A percentile compares a stretch with the other conserved stretches of the same genome.
These are phyloP conservation scores for Cyprinus carpio DNA, from an alignment of 2,113 vertebrate species.

Conservation along the genomic window DNA sequence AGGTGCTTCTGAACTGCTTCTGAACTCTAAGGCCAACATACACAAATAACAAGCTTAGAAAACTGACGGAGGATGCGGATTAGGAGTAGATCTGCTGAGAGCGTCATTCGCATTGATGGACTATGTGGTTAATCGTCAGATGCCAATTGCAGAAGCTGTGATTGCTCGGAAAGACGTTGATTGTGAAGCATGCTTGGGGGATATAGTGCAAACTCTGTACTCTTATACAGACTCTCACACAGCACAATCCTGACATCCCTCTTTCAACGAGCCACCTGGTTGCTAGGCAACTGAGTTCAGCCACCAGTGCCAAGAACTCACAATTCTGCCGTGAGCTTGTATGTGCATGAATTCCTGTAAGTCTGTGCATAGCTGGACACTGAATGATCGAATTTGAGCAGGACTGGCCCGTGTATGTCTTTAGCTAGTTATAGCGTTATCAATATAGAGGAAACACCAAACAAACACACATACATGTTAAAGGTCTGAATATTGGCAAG, in stretches of 20 bases:
- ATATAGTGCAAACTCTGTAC: background rate
- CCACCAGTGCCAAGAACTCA: conserved; percentile 17
- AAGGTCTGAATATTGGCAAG: background rate
- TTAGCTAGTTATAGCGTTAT: background rate
- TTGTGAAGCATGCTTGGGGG: background rate
- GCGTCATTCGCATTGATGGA: conserved; percentile 1
- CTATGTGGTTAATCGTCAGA: background rate
- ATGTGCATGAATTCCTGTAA: conserved; percentile 9
- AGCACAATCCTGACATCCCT: conserved; percentile 33
- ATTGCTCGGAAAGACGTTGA: background rate
- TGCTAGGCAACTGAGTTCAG: conserved; percentile 54
- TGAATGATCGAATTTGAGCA: conserved; percentile 10
- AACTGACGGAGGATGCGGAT: background rate
- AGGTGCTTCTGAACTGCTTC: background rate
- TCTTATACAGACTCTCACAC: background rate
- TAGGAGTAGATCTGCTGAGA: conserved; percentile 5
- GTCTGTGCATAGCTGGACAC: background rate
- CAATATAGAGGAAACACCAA: background rate
- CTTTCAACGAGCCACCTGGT: conserved; percentile 53
- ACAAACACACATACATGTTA: background rate
- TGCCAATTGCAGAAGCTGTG: background rate
- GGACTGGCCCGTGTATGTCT: background rate
- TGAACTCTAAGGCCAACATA: background rate
- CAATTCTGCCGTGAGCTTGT: conserved; percentile 15
- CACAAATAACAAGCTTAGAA: background rate